A percentile compares a stretch with the other conserved stretches of the same genome.
Evolutionary conservation across 1,140 invertebrate genomes (phyloP).

Genomic region (Aphelenchoides fujianensis): DNA sequence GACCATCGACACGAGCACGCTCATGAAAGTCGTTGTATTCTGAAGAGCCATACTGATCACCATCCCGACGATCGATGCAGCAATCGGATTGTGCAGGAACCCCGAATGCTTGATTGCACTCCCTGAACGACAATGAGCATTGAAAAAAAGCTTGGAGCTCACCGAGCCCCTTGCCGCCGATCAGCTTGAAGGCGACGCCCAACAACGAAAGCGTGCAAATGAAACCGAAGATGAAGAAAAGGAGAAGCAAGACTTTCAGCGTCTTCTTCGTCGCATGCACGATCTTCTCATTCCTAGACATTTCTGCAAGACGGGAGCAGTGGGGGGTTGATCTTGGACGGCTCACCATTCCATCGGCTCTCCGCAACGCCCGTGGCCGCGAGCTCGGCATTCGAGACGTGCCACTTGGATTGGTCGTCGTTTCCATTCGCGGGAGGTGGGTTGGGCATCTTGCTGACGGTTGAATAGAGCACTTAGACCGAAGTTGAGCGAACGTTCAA

Average conservation of each 20-base stretch:
- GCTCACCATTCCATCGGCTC: not conserved
- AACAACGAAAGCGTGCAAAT: constrained; percentile 29
- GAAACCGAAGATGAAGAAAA: constrained; percentile 39
- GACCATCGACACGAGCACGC: constrained; percentile 70
- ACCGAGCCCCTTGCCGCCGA: constrained; percentile 35
- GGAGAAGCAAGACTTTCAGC: constrained; percentile 21
- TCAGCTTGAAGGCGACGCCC: constrained; percentile 33
- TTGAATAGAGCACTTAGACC: no score
- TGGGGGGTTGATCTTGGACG: no score
- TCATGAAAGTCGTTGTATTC: constrained; percentile 69
- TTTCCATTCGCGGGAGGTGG: no score
- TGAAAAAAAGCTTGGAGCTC: no score
- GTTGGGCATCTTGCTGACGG: no score
- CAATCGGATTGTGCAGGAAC: constrained; percentile 68
- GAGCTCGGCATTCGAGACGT: not conserved
- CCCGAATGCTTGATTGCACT: constrained; percentile 65
- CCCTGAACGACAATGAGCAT: constrained; percentile 45
- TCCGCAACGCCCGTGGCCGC: not conserved
- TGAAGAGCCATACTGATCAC: constrained; percentile 70
- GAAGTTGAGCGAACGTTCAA: no score
- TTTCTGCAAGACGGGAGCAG: constrained; percentile 36
- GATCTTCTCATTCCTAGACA: constrained; percentile 27
- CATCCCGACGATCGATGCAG: constrained; percentile 68
- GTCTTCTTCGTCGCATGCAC: constrained; percentile 29
- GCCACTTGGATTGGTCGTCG: constrained; percentile 6